Conservation (phyloP, 2,888 invertebrate genomes). For the Steromphala cineraria region DNA sequence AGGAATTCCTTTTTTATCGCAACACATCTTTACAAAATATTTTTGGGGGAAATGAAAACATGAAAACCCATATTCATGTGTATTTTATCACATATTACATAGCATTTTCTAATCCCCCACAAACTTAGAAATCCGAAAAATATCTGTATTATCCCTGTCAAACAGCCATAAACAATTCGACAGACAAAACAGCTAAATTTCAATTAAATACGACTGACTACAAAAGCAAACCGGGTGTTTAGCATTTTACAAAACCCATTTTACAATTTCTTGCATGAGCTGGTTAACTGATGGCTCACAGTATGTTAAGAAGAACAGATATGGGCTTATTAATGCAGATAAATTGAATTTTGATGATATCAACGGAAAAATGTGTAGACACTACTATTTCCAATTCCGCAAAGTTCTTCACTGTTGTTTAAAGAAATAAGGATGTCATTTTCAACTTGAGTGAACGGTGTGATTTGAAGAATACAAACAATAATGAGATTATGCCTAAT, state of each 20-base stretch:
- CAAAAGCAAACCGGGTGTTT: not conserved
- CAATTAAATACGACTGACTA: not conserved
- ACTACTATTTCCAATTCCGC: not conserved
- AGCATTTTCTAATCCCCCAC: no score
- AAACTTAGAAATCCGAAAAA: no score
- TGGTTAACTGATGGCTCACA: not conserved
- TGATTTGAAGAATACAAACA: constrained; percentile 6
- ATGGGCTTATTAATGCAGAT: not conserved
- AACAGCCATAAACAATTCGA: no score
- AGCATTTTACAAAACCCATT: not conserved
- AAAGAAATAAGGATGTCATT: constrained; percentile 10
- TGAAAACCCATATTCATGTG: no score
- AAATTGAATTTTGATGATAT: not conserved
- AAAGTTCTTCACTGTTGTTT: constrained; percentile 1
- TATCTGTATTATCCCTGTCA: no score
- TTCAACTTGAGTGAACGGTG: constrained; percentile 2
- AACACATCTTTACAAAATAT: no score
- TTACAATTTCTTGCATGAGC: not conserved
- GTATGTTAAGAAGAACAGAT: not conserved
- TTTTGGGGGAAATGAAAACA: no score
- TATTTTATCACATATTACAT: no score
- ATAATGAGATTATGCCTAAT: not conserved
- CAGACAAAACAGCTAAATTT: no score
- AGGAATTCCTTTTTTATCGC: no score
- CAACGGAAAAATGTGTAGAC: not conserved